Conservation (phyloP, 2,797 vertebrate genomes). For the Oophaga sylvatica region DNA sequence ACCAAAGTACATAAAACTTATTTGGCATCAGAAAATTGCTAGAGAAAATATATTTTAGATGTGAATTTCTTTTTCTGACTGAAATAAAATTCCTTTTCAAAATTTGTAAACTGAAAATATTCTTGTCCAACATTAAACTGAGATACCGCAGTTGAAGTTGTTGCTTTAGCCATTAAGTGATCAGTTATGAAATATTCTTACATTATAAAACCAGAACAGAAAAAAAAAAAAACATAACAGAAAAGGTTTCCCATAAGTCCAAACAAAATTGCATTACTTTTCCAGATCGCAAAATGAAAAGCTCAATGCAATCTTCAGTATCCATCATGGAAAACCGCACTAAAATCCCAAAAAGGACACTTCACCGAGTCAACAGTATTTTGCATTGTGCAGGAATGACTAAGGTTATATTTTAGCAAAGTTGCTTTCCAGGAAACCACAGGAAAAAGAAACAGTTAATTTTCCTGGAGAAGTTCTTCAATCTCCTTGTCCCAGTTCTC, state of each 20-base stretch:
- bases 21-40: background rate
- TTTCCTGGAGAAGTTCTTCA: constrained; percentile 57
- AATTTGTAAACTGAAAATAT: background rate
- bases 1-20: too few species aligned
- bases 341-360: background rate
- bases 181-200: constrained; percentile 15
- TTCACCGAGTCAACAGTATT: background rate
- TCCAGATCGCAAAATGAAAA: background rate
- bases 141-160: background rate
- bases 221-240: background rate
- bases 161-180: constrained; percentile 3
- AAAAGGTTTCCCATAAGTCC: background rate
- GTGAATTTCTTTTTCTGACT: background rate
- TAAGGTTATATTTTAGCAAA: background rate
- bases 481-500: constrained; percentile 61
- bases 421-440: background rate
- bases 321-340: background rate
- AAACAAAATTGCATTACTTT: background rate
- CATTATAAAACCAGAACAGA: constrained; percentile 15
- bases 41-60: background rate
- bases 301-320: constrained; percentile 5
- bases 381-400: constrained; percentile 42
- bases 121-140: background rate
- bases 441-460: constrained; percentile 16
- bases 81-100: background rate